Conservation (phyloP, 2,797 vertebrate genomes). For the Mycteria americana region DNA sequence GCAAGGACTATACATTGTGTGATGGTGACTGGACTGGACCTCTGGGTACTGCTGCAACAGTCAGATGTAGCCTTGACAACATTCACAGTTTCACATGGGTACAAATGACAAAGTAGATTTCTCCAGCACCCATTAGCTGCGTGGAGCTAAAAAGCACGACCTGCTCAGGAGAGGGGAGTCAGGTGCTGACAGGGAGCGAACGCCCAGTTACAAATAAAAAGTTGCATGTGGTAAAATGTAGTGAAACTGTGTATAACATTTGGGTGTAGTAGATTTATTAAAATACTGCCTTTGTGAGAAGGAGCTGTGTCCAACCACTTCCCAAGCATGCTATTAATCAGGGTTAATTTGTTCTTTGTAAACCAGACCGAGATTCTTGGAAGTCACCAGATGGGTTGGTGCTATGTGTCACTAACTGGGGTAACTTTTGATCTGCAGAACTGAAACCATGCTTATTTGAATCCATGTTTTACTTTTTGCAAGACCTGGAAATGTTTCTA, state of each 20-base stretch:
- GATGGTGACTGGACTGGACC: not conserved
- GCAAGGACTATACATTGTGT: not conserved
- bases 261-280: not conserved
- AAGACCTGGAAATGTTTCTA: not conserved
- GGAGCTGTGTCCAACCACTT: not conserved
- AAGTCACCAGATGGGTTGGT: not conserved
- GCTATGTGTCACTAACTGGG: not conserved
- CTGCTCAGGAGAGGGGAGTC: not conserved
- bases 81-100: not conserved
- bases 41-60: not conserved
- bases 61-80: not conserved
- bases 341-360: not conserved
- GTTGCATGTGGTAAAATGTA: not conserved
- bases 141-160: not conserved
- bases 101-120: not conserved
- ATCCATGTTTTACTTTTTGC: not conserved
- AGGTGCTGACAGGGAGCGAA: not conserved
- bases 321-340: not conserved
- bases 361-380: not conserved
- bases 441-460: not conserved
- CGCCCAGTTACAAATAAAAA: not conserved
- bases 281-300: not conserved
- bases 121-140: not conserved
- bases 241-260: not conserved
- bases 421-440: not conserved